These are phyloP conservation scores for Ammodytes marinus DNA, from an alignment of 2,113 vertebrate genomes.

Conservation along the genomic window DNA sequence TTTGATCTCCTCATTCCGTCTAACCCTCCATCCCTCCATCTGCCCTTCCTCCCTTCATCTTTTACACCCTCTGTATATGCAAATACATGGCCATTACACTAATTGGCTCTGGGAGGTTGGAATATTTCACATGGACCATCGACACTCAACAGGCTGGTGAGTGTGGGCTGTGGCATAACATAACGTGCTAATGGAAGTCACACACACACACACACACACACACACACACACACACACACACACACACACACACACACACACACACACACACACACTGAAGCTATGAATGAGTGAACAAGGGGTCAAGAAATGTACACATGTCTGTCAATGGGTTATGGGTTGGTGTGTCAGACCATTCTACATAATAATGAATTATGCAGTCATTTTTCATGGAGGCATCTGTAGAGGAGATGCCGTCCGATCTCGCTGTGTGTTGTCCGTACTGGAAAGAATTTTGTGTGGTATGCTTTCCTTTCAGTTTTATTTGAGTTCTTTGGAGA, in stretches of 20 bases:
- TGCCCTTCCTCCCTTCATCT: constrained; percentile 30
- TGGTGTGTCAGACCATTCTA: constrained; percentile 7
- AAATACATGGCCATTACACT: constrained; percentile 69
- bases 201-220: not conserved
- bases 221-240: constrained; percentile 7
- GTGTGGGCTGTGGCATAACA: constrained; percentile 16
- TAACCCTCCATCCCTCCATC: not conserved
- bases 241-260: constrained; percentile 6
- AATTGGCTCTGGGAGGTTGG: constrained; percentile 65
- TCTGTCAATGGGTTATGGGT: constrained; percentile 60
- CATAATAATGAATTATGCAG: constrained; percentile 55
- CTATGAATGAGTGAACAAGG: constrained; percentile 47
- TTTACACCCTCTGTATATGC: constrained; percentile 42
- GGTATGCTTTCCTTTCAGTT: constrained; percentile 2
- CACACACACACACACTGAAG: not conserved
- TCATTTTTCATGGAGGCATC: constrained; percentile 49
- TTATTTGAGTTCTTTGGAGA: constrained; percentile 5
- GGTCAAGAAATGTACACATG: constrained; percentile 66
- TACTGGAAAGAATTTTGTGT: constrained; percentile 9
- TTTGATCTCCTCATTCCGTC: not conserved
- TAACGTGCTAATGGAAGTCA: constrained; percentile 45
- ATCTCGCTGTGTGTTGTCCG: constrained; percentile 2
- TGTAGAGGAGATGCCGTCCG: constrained; percentile 35
- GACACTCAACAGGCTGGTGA: constrained; percentile 11
- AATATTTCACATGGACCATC: constrained; percentile 55